These are phyloP conservation scores for Hemibagrus guttatus DNA, from an alignment of 2,797 vertebrate species.

Conservation along the genomic window DNA sequence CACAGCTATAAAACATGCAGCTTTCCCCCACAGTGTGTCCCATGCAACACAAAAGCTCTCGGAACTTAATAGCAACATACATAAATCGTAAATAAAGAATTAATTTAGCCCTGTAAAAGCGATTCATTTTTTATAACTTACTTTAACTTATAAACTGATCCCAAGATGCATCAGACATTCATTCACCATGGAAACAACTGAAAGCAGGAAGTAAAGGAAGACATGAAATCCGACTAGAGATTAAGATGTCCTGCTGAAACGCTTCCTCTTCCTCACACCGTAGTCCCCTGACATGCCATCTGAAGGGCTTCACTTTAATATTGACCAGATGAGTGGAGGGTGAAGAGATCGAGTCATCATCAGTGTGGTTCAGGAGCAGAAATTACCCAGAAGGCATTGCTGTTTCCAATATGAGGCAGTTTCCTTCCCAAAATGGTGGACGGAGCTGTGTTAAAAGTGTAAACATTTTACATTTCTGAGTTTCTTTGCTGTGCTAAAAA, in stretches of 20 bases:
- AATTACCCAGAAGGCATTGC: slow-evolving; percentile 24
- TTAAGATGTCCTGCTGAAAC: background rate
- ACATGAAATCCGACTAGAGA: slow-evolving; percentile 13
- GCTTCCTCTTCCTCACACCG: background rate
- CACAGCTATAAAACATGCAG: slow-evolving; percentile 74
- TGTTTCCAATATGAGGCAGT: slow-evolving; percentile 21
- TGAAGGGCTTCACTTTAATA: background rate
- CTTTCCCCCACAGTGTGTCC: slow-evolving; percentile 74
- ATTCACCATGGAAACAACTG: background rate
- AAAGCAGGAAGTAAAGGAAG: slow-evolving; percentile 28
- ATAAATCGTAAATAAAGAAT: background rate
- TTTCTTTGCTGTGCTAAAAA: slow-evolving; percentile 1
- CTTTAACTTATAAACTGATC: slow-evolving; percentile 8
- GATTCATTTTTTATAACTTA: background rate
- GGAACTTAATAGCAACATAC: background rate
- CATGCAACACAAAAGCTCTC: slow-evolving; percentile 71
- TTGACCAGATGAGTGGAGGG: background rate
- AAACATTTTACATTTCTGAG: slow-evolving; percentile 24
- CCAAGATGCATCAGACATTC: slow-evolving; percentile 7
- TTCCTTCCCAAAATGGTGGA: slow-evolving; percentile 9
- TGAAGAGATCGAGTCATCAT: background rate
- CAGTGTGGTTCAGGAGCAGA: slow-evolving; percentile 14
- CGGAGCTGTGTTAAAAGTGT: slow-evolving; percentile 11
- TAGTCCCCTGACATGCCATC: background rate
- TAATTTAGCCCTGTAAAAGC: slow-evolving; percentile 13